Base-by-base conservation (phyloP, 2,797 vertebrate genomes). In the Sylvia borin region DNA sequence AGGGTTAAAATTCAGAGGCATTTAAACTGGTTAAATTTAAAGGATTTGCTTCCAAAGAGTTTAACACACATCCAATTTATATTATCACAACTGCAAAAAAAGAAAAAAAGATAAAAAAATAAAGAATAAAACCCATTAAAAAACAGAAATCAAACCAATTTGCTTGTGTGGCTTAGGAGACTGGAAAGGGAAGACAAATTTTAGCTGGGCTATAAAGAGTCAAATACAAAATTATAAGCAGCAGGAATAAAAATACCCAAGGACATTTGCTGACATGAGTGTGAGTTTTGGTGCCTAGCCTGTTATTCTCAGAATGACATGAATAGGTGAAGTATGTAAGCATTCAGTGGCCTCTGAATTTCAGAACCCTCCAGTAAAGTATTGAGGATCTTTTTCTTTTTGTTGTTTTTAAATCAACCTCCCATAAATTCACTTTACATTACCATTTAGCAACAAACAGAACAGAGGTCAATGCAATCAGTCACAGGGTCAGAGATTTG, bases 101-200 rank as follows among this genome's bases (percentile, higher is more conserved):
- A 14, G 3, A 6, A 7, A 5, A 32, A 7, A 6, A n/a, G n/a
- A 8, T 3, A 51, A 11, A 16, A 51, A 27, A 31, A 26, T 3
- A 16, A 50, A 50, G 14, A 26, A 17, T 3, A 10, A 47, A 38
- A 26, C 9, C 4, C 16, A 47, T 1, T 1, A 45, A 77, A 88
- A 57, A 34, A 11, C 8, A 11, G 8, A 70, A 73, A 80, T 45
- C 3, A 45, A 87, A 80, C 31, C 8, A 21, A 61, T 64, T 90
- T 89, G 3, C 38, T 85, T 79, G 15, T 74, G 25, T 38, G 72
- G 29, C 20, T 92, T 74, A 60, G 32, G 18, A 62, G 42, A 38
- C 16, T 79, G 32, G 9, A 88, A 93, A 77, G 42, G 18, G 27
- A 71, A 92, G 27, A 88, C 40, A 40, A 90, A 70, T 80, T 77